Percentiles rank a stretch among this genome's conserved stretches.
Conservation (phyloP, 2,113 vertebrate genomes). For the Willisornis vidua region DNA sequence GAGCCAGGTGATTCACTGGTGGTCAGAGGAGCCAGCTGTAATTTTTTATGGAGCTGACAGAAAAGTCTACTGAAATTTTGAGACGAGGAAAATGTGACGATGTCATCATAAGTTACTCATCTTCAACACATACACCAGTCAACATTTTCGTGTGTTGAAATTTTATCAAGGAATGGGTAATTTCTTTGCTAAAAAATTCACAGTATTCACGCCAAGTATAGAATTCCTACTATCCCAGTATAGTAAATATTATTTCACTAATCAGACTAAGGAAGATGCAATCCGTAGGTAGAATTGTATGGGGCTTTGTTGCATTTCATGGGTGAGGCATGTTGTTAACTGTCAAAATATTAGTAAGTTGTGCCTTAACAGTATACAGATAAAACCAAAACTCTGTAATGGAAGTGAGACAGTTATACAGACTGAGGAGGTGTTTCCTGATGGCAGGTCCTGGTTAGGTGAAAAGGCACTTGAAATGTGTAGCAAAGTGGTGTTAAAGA, state of each 20-base stretch:
- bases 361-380: background rate
- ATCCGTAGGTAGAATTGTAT: background rate
- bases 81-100: background rate
- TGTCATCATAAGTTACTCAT: background rate
- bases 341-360: background rate
- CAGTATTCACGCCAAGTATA: background rate
- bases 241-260: background rate
- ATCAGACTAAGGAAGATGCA: background rate
- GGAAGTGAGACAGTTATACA: background rate
- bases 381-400: background rate
- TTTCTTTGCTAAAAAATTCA: background rate
- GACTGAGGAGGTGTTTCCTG: background rate
- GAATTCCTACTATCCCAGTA: background rate
- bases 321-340: background rate
- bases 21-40: background rate
- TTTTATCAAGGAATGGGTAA: background rate
- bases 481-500: background rate
- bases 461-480: background rate
- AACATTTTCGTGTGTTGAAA: background rate
- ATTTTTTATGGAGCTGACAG: background rate
- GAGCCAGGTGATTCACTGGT: conserved; percentile 39
- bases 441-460: background rate
- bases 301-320: background rate
- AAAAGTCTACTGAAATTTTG: background rate
- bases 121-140: background rate